Base-by-base conservation (phyloP, 2,113 vertebrate genomes). In the Leptosomus discolor region DNA sequence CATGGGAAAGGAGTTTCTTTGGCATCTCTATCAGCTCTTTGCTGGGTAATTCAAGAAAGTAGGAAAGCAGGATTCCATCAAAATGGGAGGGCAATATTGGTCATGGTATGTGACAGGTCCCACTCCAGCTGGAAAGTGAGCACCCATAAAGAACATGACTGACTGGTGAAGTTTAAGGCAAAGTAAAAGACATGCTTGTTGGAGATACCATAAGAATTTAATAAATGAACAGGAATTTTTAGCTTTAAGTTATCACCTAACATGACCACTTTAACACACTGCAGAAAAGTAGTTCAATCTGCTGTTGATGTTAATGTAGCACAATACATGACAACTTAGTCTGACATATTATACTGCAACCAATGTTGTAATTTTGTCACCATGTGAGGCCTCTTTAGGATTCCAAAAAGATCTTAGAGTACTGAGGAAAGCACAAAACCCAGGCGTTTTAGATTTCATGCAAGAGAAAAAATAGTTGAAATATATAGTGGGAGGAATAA, bases 341-440 rank as follows among this genome's bases (percentile, higher is more conserved):
- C 11, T 60, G 71, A 48, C 29, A 17, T 70, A 45, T 41, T 48
- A 57, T 29, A 6, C 18, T 64, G 21, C 48, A 76, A 58, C 5
- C 15, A 56, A 17, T 53, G 53, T 29, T 23, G 13, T 53, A 41
- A 30, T 43, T 67, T 71, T 82, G 30, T 57, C 34, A 51, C 15
- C 7, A 13, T 30, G 37, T 48, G 30, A 8, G 32, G 3, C 16
- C 8, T 67, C 23, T 61, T 60, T 43, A 58, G 9, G 12, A 50
- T 78, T 56, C 37, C 2, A 16, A 63, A 54, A 68, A 63, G 9
- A 29, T 45, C 41, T 48, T 73, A n/a, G 6, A n/a, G 19, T 21
- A 65, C 23, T 0, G 1, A 45, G 9, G 9, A 78, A 53, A 54
- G 2, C 19, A 24, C 0, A 3, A 87, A 71, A 54, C 6, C 13